These are phyloP conservation scores for Echeneis naucrates DNA, from an alignment of 2,797 vertebrate species.

Conservation along the genomic window DNA sequence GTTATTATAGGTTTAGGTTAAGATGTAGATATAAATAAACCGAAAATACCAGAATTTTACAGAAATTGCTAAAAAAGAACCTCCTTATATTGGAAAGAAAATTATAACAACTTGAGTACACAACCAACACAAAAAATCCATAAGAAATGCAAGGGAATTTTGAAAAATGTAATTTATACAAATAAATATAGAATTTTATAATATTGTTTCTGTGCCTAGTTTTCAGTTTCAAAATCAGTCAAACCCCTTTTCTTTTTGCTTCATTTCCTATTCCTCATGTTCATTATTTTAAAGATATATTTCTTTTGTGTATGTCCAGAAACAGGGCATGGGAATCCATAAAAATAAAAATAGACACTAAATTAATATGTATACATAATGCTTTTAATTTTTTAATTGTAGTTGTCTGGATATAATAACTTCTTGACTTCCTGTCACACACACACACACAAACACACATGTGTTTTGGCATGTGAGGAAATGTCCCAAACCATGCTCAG, in stretches of 20 bases:
- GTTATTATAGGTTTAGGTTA: neutral
- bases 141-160: neutral
- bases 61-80: neutral
- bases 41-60: neutral
- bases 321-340: neutral
- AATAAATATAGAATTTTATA: neutral
- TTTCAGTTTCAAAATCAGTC: neutral
- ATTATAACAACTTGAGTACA: neutral
- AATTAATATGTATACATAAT: neutral
- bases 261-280: neutral
- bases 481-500: conserved; percentile 21
- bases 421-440: neutral
- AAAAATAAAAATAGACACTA: neutral
- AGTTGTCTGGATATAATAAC: neutral
- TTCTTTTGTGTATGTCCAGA: neutral
- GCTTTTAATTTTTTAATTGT: neutral
- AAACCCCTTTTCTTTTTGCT: neutral
- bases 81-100: neutral
- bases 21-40: neutral
- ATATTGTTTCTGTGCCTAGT: neutral
- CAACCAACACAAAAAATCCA: neutral
- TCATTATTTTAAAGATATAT: too few relatives aligned
- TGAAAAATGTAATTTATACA: too few relatives aligned
- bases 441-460: neutral
- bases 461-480: conserved; percentile 16